Conservation (phyloP, 2,888 invertebrate genomes). For the Pardosa pseudoannulata region DNA sequence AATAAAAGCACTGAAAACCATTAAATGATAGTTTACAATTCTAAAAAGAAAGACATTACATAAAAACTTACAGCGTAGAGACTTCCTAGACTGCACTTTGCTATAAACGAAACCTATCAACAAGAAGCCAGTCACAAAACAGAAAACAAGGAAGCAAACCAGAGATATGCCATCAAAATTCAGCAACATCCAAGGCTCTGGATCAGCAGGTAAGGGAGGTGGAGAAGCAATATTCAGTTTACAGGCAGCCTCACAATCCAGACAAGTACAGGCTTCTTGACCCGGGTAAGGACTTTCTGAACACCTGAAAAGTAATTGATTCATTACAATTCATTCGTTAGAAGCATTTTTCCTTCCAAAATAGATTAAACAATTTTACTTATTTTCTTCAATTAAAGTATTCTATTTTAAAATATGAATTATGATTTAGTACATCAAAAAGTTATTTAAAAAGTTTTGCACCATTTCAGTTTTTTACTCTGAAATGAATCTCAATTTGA, state of each 20-base stretch:
- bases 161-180: constrained; percentile 88
- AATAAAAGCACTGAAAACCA: too few species aligned
- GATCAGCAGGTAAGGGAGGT: constrained; percentile 45
- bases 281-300: constrained; percentile 83
- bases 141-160: constrained; percentile 86
- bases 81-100: constrained; percentile 41
- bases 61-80: constrained; percentile 55
- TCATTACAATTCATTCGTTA: too few species aligned
- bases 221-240: constrained; percentile 54
- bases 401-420: too few species aligned
- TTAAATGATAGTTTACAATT: too few species aligned
- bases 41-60: too few species aligned
- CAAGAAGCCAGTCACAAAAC: constrained; percentile 85
- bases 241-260: constrained; percentile 80
- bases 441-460: too few species aligned
- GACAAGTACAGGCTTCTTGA: constrained; percentile 78
- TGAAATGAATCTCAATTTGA: too few species aligned
- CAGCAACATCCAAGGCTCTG: constrained; percentile 78
- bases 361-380: too few species aligned
- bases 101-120: constrained; percentile 79
- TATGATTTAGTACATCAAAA: too few species aligned
- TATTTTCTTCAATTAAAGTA: too few species aligned
- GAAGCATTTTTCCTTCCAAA: too few species aligned
- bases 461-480: too few species aligned
- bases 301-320: constrained; percentile 72